Conservation (phyloP, 2,888 invertebrate species). For the Acheta domesticus region DNA sequence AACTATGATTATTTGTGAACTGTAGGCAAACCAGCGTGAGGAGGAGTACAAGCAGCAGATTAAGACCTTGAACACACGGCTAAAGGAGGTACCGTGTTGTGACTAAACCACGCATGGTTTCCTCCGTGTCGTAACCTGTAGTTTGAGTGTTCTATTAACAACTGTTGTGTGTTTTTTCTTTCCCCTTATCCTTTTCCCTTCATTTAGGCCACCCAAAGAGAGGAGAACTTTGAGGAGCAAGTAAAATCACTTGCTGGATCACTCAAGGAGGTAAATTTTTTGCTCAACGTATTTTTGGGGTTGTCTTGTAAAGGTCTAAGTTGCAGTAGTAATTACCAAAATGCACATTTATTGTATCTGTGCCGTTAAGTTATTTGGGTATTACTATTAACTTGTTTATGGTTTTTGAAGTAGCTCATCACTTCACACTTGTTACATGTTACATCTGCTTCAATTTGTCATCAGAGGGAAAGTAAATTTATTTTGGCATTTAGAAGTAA, state of each 20-base stretch:
- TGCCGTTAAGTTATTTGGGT: too few species aligned
- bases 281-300: too few species aligned
- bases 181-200: conserved; percentile 33
- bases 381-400: too few species aligned
- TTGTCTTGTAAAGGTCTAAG: too few species aligned
- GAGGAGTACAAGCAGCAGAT: conserved; percentile 99
- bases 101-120: conserved; percentile 27
- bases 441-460: too few species aligned
- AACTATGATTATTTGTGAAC: conserved; percentile 28
- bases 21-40: conserved; percentile 96
- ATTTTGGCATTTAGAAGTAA: too few species aligned
- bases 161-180: conserved; percentile 33
- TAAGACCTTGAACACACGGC: conserved; percentile 96
- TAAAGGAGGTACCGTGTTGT: conserved; percentile 85
- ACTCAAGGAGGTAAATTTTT: conserved; percentile 83
- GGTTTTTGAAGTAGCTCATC: too few species aligned
- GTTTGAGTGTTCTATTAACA: conserved; percentile 26
- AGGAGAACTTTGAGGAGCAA: conserved; percentile 89
- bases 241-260: conserved; percentile 85
- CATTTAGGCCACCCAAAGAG: conserved; percentile 84
- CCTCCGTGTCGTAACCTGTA: conserved; percentile 34
- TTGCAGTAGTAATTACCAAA: too few species aligned
- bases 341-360: too few species aligned
- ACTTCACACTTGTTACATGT: too few species aligned
- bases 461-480: too few species aligned